Conservation (phyloP, 2,888 invertebrate species). For the Trichogramma dendrolimi region DNA sequence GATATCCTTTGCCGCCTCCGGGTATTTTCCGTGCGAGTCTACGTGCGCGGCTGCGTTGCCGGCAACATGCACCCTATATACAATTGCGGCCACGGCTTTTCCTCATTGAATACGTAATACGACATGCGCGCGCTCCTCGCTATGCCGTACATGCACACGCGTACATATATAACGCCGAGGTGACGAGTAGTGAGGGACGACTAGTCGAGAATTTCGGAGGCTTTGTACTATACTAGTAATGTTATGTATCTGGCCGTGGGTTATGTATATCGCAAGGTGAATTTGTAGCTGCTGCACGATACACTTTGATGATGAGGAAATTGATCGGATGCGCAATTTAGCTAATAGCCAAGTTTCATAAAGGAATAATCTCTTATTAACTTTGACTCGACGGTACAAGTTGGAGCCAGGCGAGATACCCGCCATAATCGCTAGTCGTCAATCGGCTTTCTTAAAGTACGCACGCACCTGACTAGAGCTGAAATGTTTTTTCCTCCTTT, state of each 20-base stretch:
- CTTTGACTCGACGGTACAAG: too few relatives aligned
- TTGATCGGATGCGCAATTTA: constrained; percentile 25
- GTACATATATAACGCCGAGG: too few relatives aligned
- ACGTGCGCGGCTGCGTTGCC: neutral
- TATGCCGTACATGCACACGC: too few relatives aligned
- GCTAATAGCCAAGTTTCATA: constrained; percentile 1
- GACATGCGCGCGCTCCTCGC: constrained; percentile 7
- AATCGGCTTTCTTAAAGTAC: too few relatives aligned
- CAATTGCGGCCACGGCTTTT: constrained; percentile 17
- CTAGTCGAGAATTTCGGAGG: too few relatives aligned
- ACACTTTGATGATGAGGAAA: constrained; percentile 25
- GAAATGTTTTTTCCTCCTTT: too few relatives aligned
- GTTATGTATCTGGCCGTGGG: neutral
- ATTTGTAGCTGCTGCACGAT: neutral
- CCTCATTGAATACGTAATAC: constrained; percentile 18
- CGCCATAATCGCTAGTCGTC: too few relatives aligned
- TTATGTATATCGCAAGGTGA: neutral
- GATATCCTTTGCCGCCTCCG: constrained; percentile 44
- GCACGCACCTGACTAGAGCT: too few relatives aligned
- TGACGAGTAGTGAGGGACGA: too few relatives aligned
- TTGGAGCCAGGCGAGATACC: too few relatives aligned
- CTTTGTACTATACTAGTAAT: neutral
- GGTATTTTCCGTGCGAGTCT: constrained; percentile 17
- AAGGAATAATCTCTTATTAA: too few relatives aligned
- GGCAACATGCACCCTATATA: neutral